Conservation (phyloP, 1,140 invertebrate genomes). For the Saccostrea glomerata region DNA sequence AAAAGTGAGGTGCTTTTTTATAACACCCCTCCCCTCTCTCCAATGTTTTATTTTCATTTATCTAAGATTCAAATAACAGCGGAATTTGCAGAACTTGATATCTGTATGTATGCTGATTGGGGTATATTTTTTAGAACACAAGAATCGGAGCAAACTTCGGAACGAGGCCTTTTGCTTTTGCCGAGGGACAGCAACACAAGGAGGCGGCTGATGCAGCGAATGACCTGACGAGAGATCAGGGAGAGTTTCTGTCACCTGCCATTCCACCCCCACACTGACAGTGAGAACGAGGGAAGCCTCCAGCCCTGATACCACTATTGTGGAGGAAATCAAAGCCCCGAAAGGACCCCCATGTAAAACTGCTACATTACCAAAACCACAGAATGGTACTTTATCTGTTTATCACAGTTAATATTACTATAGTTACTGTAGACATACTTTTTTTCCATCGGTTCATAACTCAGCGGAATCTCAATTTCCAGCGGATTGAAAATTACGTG, state of each 20-base stretch:
- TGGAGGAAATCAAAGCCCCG: conserved; percentile 62
- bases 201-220: conserved; percentile 74
- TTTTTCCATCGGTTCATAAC: too few relatives aligned
- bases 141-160: conserved; percentile 79
- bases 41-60: too few relatives aligned
- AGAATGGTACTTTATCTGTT: conserved; percentile 68
- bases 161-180: conserved; percentile 75
- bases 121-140: conserved; percentile 66
- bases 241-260: conserved; percentile 76
- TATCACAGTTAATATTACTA: too few relatives aligned
- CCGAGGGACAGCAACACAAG: conserved; percentile 76
- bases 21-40: too few relatives aligned
- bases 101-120: too few relatives aligned
- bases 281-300: conserved; percentile 71
- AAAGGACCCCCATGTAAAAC: conserved; percentile 71
- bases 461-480: too few relatives aligned
- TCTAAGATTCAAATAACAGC: too few relatives aligned
- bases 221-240: conserved; percentile 73
- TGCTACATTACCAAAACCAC: conserved; percentile 67
- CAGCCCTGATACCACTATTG: conserved; percentile 34
- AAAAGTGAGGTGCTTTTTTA: conserved; percentile 67
- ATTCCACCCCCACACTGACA: conserved; percentile 74
- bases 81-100: too few relatives aligned
- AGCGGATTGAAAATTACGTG: too few relatives aligned
- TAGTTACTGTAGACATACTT: too few relatives aligned